Evolutionary conservation across 2,888 invertebrate genomes (phyloP).

Genomic region (Cantharis nigra): DNA sequence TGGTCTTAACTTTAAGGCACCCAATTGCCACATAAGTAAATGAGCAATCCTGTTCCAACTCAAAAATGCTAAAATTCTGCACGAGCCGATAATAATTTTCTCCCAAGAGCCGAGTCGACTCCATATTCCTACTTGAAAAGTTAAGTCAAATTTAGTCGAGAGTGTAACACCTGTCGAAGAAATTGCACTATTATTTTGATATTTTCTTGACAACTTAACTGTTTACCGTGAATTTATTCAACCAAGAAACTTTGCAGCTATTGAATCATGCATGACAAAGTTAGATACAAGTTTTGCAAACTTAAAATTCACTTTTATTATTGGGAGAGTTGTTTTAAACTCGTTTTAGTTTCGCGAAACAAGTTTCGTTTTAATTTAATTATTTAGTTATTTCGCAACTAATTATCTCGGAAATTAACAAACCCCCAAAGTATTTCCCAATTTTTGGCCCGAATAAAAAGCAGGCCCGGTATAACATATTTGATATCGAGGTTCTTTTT

Average conservation of each 20-base stretch:
- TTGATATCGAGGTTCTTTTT: background rate
- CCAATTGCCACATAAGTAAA: background rate
- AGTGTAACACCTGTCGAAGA: background rate
- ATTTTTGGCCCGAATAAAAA: background rate
- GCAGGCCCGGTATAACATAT: background rate
- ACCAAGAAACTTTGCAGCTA: background rate
- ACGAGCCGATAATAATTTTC: background rate
- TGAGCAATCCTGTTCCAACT: background rate
- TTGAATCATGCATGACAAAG: background rate
- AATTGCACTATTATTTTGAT: background rate
- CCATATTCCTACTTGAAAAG: background rate
- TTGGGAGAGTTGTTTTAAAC: background rate
- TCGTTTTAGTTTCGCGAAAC: background rate
- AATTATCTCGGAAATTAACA: background rate
- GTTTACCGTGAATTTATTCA: background rate
- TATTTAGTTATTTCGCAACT: background rate
- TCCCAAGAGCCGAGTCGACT: background rate
- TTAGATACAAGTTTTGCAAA: background rate
- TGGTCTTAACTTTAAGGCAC: constrained; percentile 10
- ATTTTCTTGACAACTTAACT: constrained; percentile 1
- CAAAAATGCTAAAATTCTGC: background rate
- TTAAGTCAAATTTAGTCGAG: background rate
- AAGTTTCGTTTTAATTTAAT: background rate
- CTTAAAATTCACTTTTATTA: background rate
- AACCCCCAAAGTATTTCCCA: background rate